Evolutionary conservation across 2,113 vertebrate genomes (phyloP), one percentile per base, ranked within the genome.

Genomic region (Notarius quadriscutis): DNA sequence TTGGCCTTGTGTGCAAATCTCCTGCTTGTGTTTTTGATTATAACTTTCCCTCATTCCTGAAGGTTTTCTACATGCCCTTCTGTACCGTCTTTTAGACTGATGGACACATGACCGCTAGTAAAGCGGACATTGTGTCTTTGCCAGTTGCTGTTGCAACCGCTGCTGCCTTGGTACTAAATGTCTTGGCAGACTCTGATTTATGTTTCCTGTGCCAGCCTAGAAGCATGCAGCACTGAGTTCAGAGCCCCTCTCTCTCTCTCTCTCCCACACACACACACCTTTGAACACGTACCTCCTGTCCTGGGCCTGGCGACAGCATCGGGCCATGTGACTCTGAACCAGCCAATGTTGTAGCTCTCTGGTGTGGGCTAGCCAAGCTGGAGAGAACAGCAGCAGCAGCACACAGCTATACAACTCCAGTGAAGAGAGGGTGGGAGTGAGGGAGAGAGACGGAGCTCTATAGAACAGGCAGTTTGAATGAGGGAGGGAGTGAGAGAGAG

Each of bases 271-370:
- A 58, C 81, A 87, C 81, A 84, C 67, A 84, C 58, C 65, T 57
- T 77, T 57, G 41, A 87, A 84, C 50, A 82, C 72, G 60, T 65
- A 88, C 55, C 72, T 79, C 87, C 74, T 55, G 62, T 89, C 55
- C 82, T 87, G 82, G 89, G 85, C 89, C 85, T 86, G 90, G 86
- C 74, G 91, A 92, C 92, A 91, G 89, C 87, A 86, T 85, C 14
- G 69, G 86, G 67, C 80, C 90, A 91, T 91, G 91, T 91, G 91
- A 89, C 87, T 71, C 50, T 4, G 60, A 48, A 27, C 10, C 50
- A 22, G 75, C 91, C 92, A 92, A 90, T 91, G 87, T 86, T 51
- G 81, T 58, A 53, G 79, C 86, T 51, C 55, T 74, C 86, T 55
- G 15, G 81, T 86, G 86, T 79, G 81, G 87, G 88, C 89, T 88